These are phyloP conservation scores for Erebia ligea DNA, from an alignment of 2,888 invertebrate species.

Conservation along the genomic window DNA sequence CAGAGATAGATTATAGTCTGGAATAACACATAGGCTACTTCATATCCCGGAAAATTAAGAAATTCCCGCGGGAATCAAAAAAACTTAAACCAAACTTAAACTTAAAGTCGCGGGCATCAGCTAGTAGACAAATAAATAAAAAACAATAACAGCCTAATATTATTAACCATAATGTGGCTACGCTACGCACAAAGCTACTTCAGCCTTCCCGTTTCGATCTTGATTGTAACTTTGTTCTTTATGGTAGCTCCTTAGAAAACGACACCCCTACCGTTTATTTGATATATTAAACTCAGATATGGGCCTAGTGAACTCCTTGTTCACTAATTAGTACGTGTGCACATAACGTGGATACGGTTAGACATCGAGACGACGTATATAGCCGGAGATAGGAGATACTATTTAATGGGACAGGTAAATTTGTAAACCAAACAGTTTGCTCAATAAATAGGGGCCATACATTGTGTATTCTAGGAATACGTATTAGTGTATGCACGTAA, in stretches of 20 bases:
- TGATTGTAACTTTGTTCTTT: not conserved
- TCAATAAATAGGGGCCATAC: constrained; percentile 8
- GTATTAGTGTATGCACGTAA: not conserved
- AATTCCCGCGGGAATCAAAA: too few relatives aligned
- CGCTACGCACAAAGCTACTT: too few relatives aligned
- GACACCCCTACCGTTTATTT: not conserved
- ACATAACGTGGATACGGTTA: not conserved
- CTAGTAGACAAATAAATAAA: too few relatives aligned
- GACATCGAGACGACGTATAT: not conserved
- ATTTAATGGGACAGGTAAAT: constrained; percentile 16
- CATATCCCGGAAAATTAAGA: too few relatives aligned
- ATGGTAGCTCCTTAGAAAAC: not conserved
- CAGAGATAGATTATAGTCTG: too few relatives aligned
- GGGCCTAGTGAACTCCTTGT: not conserved
- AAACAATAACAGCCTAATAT: too few relatives aligned
- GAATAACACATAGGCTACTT: too few relatives aligned
- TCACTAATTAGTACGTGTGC: constrained; percentile 1
- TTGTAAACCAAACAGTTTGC: constrained; percentile 17
- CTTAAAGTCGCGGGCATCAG: too few relatives aligned
- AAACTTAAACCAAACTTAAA: too few relatives aligned
- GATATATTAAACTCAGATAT: not conserved
- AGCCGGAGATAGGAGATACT: constrained; percentile 9
- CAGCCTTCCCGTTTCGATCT: not conserved
- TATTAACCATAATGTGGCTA: too few relatives aligned
- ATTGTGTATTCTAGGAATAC: constrained; percentile 16